A percentile compares a stretch with the other conserved stretches of the same genome.
Evolutionary conservation across 2,113 vertebrate genomes (phyloP).

Genomic region (Amphilophus citrinellus): DNA sequence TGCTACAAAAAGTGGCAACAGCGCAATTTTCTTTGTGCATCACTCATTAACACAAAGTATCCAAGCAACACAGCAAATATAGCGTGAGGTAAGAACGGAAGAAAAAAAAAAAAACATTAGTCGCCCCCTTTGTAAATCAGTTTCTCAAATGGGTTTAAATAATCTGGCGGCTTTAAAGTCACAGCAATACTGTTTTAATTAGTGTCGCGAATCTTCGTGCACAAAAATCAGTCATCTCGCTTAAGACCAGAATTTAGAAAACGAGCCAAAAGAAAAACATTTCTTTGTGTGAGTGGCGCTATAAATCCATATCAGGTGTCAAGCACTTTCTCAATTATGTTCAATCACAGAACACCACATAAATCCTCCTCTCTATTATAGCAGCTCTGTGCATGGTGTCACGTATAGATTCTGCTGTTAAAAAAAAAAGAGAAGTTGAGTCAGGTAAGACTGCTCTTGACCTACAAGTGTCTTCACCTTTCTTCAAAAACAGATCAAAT

Average conservation of each 20-base stretch:
- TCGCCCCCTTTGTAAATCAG: conserved; percentile 63
- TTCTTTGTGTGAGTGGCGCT: conserved; percentile 38
- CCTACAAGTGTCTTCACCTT: neutral
- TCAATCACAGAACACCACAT: conserved; percentile 47
- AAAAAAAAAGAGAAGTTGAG: neutral
- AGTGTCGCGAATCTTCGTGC: conserved; percentile 38
- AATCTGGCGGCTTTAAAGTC: conserved; percentile 67
- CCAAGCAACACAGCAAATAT: conserved; percentile 79
- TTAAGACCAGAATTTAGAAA: conserved; percentile 41
- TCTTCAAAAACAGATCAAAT: neutral
- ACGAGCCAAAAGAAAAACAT: conserved; percentile 39
- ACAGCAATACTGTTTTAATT: conserved; percentile 58
- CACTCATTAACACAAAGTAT: conserved; percentile 67
- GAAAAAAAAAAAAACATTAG: conserved; percentile 24
- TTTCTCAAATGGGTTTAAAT: conserved; percentile 60
- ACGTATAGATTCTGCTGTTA: conserved; percentile 3
- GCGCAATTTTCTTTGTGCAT: conserved; percentile 66
- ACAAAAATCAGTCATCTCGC: conserved; percentile 51
- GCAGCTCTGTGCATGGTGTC: conserved; percentile 16
- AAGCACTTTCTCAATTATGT: conserved; percentile 55
- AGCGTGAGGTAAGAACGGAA: conserved; percentile 49
- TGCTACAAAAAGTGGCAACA: conserved; percentile 68
- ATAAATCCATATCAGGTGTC: conserved; percentile 62
- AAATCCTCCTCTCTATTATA: conserved; percentile 46
- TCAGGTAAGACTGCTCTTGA: neutral